Base-by-base conservation (phyloP, 2,888 invertebrate genomes). In the Trichopoda pennipes region DNA sequence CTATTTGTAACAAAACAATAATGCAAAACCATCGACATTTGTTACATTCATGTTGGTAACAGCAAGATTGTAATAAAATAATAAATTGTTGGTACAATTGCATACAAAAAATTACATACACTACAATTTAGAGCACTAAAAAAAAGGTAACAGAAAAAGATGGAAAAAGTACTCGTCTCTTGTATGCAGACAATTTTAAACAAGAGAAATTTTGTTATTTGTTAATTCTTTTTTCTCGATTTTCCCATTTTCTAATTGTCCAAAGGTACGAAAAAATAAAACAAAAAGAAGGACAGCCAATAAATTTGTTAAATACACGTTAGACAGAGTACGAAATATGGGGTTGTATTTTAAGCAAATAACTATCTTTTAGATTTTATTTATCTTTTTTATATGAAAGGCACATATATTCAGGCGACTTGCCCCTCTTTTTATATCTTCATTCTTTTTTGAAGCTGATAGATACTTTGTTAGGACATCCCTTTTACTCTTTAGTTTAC, bases 11-110 rank as follows among this genome's bases (percentile, higher is more conserved):
- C 60, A 70, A 68, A 81, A 77, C 72, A 69, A 64, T 47, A 81
- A 69, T 79, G 75, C 75, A 72, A 81, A 76, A 82, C 79, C 79
- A 79, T 82, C 66, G 75, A 79, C 82, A 82, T 82, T 82, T 79
- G 82, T 72, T 72, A 82, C 82, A 72, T 38, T 79, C 75, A 75
- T 82, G 79, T 82, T 79, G 75, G 82, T 79, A 75, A 79, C 74
- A 81, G 75, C 82, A 82, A 79, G 55, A 79, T 75, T 79, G 70
- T 82, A 82, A 72, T 63, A 70, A 78, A 64, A 75, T 82, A 75
- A 79, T 82, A 82, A 82, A 82, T 72, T 82, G 75, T 81, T 81
- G 74, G 73, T 74, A 80, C 60, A 68, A 72, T 66, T 73, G 77
- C 56, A 66, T 17, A 60, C 63, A 61, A 63, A 61, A 56, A 61